These are phyloP conservation scores for Ecliptopera silaceata DNA, from an alignment of 2,888 invertebrate species.

Conservation along the genomic window DNA sequence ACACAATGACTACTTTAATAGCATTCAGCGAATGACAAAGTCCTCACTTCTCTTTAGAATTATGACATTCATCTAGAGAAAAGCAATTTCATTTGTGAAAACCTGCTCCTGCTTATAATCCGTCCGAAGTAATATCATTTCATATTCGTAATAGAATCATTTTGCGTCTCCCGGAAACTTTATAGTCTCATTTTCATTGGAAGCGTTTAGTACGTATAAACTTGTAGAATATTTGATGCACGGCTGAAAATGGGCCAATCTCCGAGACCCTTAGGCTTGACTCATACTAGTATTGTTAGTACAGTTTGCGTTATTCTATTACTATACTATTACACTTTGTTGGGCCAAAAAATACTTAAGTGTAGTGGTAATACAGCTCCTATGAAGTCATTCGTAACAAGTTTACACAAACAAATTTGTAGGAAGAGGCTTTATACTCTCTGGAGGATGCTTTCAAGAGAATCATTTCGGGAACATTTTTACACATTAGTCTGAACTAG, in stretches of 20 bases:
- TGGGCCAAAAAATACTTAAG: no score
- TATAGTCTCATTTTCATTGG: constrained; percentile 83
- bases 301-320: not conserved
- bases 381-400: no score
- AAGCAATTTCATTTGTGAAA: constrained; percentile 82
- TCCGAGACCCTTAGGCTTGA: constrained; percentile 55
- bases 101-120: constrained; percentile 82
- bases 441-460: not conserved
- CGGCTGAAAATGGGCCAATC: constrained; percentile 65
- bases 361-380: no score
- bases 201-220: constrained; percentile 81
- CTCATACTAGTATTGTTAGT: constrained; percentile 8
- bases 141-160: constrained; percentile 83
- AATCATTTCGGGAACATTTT: not conserved
- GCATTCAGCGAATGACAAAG: constrained; percentile 62
- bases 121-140: constrained; percentile 83
- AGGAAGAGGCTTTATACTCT: not conserved
- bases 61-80: constrained; percentile 80
- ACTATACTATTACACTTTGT: not conserved
- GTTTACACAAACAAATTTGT: no score
- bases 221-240: constrained; percentile 80
- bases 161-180: constrained; percentile 80
- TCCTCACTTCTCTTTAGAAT: constrained; percentile 75
- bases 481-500: constrained; percentile 1
- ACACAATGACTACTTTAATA: constrained; percentile 32